These are phyloP conservation scores for Thumatha senex DNA, from an alignment of 2,888 invertebrate genomes.

Conservation along the genomic window DNA sequence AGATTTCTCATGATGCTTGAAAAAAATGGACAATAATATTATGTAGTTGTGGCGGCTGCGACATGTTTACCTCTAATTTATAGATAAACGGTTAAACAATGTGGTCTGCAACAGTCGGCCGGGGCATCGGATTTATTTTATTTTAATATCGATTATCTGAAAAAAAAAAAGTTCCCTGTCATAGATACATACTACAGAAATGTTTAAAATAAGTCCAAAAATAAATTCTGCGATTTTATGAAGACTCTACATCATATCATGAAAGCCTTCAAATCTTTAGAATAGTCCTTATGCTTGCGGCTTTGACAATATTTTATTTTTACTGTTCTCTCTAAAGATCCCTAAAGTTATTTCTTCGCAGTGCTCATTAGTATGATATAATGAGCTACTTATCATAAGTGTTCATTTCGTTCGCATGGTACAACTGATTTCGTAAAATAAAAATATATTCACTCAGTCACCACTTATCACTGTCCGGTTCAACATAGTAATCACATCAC, in stretches of 20 bases:
- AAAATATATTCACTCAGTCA: background rate
- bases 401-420: slow-evolving; percentile 3
- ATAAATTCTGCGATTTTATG: slow-evolving; percentile 3
- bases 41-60: no score
- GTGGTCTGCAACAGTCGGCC: no score
- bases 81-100: no score
- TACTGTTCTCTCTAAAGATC: slow-evolving; percentile 27
- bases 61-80: no score
- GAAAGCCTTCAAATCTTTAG: slow-evolving; percentile 28
- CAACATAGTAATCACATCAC: no score
- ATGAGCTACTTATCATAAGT: slow-evolving; percentile 23
- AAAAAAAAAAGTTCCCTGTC: no score
- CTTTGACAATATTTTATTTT: slow-evolving; percentile 32
- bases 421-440: background rate
- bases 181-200: no score
- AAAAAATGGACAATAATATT: no score
- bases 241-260: slow-evolving; percentile 23
- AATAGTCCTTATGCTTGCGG: slow-evolving; percentile 34
- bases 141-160: no score
- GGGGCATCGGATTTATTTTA: no score
- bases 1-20: no score
- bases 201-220: background rate
- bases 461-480: no score
- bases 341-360: slow-evolving; percentile 23
- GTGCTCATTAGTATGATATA: slow-evolving; percentile 37